Evolutionary conservation across 2,888 invertebrate genomes (phyloP).

Genomic region (Cerastis rubricosa): DNA sequence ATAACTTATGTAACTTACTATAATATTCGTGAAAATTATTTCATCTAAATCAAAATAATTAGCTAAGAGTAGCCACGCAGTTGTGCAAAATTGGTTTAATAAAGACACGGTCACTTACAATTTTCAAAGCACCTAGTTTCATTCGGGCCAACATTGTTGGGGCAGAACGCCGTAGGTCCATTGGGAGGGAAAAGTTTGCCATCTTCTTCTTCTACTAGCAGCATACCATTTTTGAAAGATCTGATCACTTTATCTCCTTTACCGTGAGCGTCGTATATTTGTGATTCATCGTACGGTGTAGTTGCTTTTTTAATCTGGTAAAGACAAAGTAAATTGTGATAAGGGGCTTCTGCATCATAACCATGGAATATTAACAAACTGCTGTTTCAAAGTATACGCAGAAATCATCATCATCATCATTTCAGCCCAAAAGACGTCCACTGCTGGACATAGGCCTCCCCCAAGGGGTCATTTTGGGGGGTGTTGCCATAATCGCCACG

Average conservation of each 20-base stretch:
- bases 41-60: background rate
- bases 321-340: background rate
- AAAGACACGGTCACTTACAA: slow-evolving; percentile 22
- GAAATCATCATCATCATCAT: no score
- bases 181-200: slow-evolving; percentile 50
- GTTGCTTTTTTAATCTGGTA: slow-evolving; percentile 45
- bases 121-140: slow-evolving; percentile 49
- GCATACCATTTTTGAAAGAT: slow-evolving; percentile 24
- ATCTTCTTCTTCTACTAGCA: slow-evolving; percentile 40
- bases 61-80: background rate
- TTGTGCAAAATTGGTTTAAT: background rate
- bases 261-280: slow-evolving; percentile 54
- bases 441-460: no score
- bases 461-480: no score
- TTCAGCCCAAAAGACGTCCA: no score
- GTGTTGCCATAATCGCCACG: no score
- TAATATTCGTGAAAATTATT: background rate
- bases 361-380: background rate
- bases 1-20: no score
- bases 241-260: slow-evolving; percentile 26
- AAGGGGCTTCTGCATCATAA: background rate
- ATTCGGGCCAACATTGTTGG: slow-evolving; percentile 13
- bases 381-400: background rate
- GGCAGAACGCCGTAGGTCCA: slow-evolving; percentile 27
- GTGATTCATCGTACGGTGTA: slow-evolving; percentile 60